Conservation (phyloP, 2,113 vertebrate genomes). For the Strix uralensis region DNA sequence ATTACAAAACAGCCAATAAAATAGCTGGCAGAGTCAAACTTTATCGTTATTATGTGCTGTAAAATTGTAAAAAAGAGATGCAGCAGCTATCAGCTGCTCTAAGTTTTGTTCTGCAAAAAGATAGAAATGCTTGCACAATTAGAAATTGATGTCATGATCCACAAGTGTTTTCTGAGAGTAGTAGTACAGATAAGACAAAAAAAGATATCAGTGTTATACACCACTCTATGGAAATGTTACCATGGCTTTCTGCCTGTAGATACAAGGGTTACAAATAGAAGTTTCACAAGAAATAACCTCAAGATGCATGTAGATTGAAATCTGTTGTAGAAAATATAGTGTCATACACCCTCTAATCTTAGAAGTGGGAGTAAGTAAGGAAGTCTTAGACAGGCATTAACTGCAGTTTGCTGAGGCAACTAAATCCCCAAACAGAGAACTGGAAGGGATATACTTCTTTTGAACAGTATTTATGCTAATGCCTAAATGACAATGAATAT, state of each 20-base stretch:
- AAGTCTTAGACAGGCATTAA: neutral
- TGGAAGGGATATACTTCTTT: neutral
- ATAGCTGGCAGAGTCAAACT: neutral
- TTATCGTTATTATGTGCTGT: neutral
- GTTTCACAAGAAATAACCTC: neutral
- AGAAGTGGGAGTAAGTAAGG: neutral
- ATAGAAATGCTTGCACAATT: neutral
- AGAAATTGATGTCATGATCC: neutral
- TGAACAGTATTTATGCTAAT: neutral
- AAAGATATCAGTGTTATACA: neutral
- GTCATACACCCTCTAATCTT: neutral
- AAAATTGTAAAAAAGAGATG: neutral
- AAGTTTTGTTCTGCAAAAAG: neutral
- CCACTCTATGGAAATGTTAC: neutral
- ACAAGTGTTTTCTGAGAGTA: neutral
- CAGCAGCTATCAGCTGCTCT: neutral
- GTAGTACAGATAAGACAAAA: neutral
- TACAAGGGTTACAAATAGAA: neutral
- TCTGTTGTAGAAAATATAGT: neutral
- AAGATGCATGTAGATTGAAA: neutral
- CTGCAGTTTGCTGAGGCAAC: neutral
- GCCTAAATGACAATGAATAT: neutral
- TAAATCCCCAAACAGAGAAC: neutral
- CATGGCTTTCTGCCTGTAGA: neutral
- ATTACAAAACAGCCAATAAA: neutral